Evolutionary conservation across 37 sponge, comb jelly and placozoan species (phyloP).

Genomic region (Eunapius fragilis): DNA sequence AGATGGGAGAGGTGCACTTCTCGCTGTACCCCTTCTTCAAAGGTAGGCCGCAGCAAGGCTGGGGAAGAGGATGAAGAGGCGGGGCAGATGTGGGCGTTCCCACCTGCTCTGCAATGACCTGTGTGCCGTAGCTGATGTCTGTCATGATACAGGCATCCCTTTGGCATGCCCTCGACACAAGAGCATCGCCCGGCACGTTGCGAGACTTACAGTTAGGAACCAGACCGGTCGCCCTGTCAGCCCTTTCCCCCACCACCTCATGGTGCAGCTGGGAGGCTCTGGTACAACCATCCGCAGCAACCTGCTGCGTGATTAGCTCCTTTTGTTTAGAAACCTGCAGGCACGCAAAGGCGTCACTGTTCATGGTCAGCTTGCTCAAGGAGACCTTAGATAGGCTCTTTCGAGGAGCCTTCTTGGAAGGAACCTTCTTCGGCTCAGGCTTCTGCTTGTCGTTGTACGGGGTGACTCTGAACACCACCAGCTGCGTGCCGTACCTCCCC

Average conservation of each 20-base stretch:
- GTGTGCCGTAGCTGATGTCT: conserved; percentile 18
- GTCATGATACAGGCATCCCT: conserved; percentile 38
- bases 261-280: not conserved
- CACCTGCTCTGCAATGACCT: not conserved
- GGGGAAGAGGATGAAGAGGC: not conserved
- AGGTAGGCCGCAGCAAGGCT: not conserved
- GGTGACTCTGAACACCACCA: conserved; percentile 42
- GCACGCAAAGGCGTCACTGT: not conserved
- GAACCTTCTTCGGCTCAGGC: not conserved
- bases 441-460: not conserved
- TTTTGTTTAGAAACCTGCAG: not conserved
- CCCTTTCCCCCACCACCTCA: not conserved
- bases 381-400: conserved; percentile 1
- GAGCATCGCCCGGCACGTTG: not conserved
- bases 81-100: not conserved
- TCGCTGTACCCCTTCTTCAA: conserved; percentile 1
- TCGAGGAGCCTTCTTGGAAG: not conserved
- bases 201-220: not conserved
- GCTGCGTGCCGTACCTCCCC: conserved; percentile 26
- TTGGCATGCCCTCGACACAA: not conserved
- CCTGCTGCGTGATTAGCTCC: not conserved
- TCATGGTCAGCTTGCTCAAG: not conserved
- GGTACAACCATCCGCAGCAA: not conserved
- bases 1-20: conserved; percentile 9
- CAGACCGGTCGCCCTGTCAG: too few species aligned